Conservation (phyloP, 2,888 invertebrate genomes). For the Penaeus monodon region DNA sequence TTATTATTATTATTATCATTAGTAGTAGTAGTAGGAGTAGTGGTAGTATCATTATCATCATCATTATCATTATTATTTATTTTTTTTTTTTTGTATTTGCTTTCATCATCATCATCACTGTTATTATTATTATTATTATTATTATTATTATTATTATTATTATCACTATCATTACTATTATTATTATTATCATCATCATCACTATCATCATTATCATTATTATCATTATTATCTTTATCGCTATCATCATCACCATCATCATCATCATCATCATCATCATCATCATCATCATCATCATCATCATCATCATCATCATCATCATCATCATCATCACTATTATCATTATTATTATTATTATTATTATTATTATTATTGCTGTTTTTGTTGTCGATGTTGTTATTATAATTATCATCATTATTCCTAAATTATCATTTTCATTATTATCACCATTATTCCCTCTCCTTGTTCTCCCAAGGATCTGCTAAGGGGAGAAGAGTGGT, state of each 20-base stretch:
- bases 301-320: conserved; percentile 3
- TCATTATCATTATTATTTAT: too few species aligned
- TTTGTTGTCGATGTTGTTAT: background rate
- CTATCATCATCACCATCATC: background rate
- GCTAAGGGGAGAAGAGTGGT: too few species aligned
- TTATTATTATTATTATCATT: too few species aligned
- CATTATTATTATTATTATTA: conserved; percentile 1
- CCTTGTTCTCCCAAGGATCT: too few species aligned
- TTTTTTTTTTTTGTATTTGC: too few species aligned
- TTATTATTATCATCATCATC: conserved; percentile 18
- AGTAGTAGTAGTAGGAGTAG: too few species aligned
- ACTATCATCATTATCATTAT: conserved; percentile 3
- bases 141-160: too few species aligned
- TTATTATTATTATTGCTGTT: background rate
- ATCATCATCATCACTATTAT: conserved; percentile 22
- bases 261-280: background rate
- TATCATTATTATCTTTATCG: conserved; percentile 15
- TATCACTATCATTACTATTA: background rate
- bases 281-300: background rate
- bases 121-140: too few species aligned
- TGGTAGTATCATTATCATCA: too few species aligned
- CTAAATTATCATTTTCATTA: background rate
- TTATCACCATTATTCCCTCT: background rate
- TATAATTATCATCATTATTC: background rate
- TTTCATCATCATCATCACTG: too few species aligned